These are phyloP conservation scores for Ficedula albicollis DNA, from an alignment of 2,797 vertebrate genomes.

Conservation along the genomic window DNA sequence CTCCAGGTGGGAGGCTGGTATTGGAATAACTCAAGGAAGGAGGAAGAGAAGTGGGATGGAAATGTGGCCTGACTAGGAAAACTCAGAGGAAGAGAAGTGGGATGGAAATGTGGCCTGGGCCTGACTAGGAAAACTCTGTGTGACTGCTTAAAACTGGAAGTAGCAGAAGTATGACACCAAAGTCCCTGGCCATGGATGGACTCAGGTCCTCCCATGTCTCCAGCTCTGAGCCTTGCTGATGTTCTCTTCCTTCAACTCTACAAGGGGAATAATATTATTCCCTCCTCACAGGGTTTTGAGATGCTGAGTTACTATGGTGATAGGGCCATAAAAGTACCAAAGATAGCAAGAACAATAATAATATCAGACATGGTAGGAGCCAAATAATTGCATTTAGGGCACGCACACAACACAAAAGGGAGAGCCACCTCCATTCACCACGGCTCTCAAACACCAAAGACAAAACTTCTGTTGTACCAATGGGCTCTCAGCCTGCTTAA, in stretches of 20 bases:
- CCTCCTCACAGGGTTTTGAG: slow-evolving; percentile 55
- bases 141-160: not conserved
- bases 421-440: slow-evolving; percentile 33
- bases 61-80: not conserved
- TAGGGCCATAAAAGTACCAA: slow-evolving; percentile 64
- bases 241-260: slow-evolving; percentile 17
- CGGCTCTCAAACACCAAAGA: not conserved
- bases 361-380: slow-evolving; percentile 62
- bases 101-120: not conserved
- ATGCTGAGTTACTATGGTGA: slow-evolving; percentile 70
- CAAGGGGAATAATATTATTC: slow-evolving; percentile 56
- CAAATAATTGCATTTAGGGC: slow-evolving; percentile 67
- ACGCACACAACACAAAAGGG: slow-evolving; percentile 3
- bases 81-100: not conserved
- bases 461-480: not conserved
- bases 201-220: not conserved
- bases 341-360: slow-evolving; percentile 69
- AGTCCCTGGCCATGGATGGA: not conserved
- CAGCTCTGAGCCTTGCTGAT: not conserved
- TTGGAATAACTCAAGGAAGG: not conserved
- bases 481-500: not conserved
- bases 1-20: not conserved
- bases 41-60: not conserved
- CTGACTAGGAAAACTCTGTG: not conserved
- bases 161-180: not conserved